Conservation (phyloP, 2,113 vertebrate genomes). For the Tylochromis polylepis region DNA sequence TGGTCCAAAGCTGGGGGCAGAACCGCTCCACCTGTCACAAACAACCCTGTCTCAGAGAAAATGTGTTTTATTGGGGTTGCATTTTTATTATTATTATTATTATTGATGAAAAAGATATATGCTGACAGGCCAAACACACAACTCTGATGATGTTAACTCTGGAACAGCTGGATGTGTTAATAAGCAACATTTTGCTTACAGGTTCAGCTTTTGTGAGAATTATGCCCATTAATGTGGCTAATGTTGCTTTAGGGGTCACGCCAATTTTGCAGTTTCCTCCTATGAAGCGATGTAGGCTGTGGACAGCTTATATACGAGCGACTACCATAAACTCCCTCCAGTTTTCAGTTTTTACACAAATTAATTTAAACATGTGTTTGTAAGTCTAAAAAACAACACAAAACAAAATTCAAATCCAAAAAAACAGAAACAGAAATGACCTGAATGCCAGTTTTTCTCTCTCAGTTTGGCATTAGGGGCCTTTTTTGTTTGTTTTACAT, state of each 20-base stretch:
- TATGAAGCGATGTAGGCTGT: neutral
- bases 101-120: neutral
- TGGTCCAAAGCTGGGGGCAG: neutral
- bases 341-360: neutral
- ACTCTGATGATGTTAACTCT: neutral
- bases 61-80: neutral
- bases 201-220: neutral
- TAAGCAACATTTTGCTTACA: neutral
- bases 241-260: neutral
- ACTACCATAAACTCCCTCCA: neutral
- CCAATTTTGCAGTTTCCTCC: neutral
- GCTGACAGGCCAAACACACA: neutral
- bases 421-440: too few relatives aligned
- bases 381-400: neutral
- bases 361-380: neutral
- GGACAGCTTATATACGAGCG: neutral
- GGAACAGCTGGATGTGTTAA: neutral
- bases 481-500: too few relatives aligned
- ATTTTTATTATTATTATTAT: neutral
- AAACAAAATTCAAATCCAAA: too few relatives aligned
- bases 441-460: too few relatives aligned
- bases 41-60: neutral
- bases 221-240: neutral
- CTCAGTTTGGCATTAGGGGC: too few relatives aligned
- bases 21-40: neutral